Evolutionary conservation across 2,888 invertebrate species (phyloP).

Genomic region (Plagiodera versicolora): DNA sequence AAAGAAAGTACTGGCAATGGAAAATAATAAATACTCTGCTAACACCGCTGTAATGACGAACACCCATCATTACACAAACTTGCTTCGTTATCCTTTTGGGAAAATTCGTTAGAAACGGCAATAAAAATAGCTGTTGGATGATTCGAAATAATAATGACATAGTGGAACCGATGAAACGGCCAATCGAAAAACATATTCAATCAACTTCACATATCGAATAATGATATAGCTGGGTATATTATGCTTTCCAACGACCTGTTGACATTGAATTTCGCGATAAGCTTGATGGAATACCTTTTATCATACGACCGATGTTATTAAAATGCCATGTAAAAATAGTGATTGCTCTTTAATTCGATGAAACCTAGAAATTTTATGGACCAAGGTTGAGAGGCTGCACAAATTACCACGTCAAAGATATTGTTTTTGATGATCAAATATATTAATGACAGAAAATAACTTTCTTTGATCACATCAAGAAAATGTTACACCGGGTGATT

Average conservation of each 20-base stretch:
- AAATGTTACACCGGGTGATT: no score
- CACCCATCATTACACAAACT: background rate
- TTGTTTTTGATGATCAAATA: no score
- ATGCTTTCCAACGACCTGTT: background rate
- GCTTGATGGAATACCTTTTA: no score
- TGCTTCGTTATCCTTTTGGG: background rate
- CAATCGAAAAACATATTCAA: background rate
- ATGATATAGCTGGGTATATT: background rate
- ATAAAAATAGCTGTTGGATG: background rate
- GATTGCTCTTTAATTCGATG: no score
- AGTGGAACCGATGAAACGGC: background rate
- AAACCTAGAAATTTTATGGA: no score
- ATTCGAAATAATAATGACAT: background rate
- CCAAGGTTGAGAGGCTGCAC: no score
- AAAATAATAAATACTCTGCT: background rate
- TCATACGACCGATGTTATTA: no score
- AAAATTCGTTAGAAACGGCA: background rate
- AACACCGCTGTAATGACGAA: background rate
- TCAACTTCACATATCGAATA: background rate
- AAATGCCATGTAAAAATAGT: background rate
- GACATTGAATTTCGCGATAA: background rate
- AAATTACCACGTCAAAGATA: no score
- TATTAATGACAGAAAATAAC: no score
- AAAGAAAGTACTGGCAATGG: background rate
- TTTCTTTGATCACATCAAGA: no score